Percentiles rank a stretch among this genome's conserved stretches.
Conservation (phyloP, 2,797 vertebrate genomes). For the Strix occidentalis region DNA sequence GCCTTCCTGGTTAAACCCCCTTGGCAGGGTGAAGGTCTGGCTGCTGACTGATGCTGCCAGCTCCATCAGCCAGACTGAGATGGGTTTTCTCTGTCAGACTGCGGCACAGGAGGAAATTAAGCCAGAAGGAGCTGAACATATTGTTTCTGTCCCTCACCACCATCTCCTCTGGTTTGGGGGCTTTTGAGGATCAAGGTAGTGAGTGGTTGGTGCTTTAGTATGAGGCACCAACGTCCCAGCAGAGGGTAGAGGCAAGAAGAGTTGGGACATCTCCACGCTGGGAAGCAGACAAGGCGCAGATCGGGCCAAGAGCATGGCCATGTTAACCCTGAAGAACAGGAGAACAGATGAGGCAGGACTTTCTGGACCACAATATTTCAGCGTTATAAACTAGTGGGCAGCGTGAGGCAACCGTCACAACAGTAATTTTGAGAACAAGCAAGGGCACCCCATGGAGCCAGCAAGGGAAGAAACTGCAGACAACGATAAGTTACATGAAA, state of each 20-base stretch:
- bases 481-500: not conserved
- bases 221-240: not conserved
- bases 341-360: not conserved
- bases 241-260: not conserved
- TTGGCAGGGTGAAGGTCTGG: not conserved
- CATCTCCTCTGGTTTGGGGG: not conserved
- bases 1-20: too few relatives aligned
- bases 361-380: not conserved
- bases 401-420: not conserved
- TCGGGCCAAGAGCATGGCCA: fast-evolving
- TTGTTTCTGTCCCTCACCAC: not conserved
- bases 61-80: not conserved
- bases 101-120: not conserved
- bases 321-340: not conserved
- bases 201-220: not conserved
- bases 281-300: not conserved
- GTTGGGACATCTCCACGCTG: not conserved
- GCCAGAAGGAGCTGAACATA: not conserved
- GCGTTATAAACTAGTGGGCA: fast-evolving
- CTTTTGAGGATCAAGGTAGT: not conserved
- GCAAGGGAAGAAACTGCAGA: not conserved
- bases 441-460: not conserved
- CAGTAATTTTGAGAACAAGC: not conserved
- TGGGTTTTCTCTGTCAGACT: not conserved
- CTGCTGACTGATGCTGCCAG: not conserved